A percentile compares a stretch with the other conserved stretches of the same genome.
phyloP scores from a whole-genome alignment of 2,797 vertebrate species.

The Bradypodion pumilum region DNA sequence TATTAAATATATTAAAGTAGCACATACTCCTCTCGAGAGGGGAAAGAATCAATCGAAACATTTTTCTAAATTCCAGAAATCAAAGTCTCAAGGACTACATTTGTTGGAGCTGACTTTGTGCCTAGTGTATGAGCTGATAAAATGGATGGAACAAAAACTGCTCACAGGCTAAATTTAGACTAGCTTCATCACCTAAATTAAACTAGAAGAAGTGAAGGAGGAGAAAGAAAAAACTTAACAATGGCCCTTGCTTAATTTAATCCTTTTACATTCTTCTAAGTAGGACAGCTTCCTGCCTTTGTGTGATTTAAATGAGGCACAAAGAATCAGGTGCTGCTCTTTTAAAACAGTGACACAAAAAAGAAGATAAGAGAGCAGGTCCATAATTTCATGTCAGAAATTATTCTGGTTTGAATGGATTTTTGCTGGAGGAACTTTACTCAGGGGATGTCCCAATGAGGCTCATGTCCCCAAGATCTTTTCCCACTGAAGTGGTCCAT shows the following conservation, averaged over 20 bases:
- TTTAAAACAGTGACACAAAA: conserved; percentile 33
- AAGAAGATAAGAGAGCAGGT: conserved; percentile 41
- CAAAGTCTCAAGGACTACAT: conserved; percentile 12
- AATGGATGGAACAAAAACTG: conserved; percentile 31
- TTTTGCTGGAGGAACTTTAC: too few species aligned
- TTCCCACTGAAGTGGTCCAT: too few species aligned
- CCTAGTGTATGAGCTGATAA: neutral
- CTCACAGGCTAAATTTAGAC: conserved; percentile 59
- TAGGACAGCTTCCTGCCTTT: conserved; percentile 35
- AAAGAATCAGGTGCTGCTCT: conserved; percentile 9
- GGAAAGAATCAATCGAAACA: neutral
- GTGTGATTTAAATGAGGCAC: conserved; percentile 29
- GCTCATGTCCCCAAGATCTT: too few species aligned
- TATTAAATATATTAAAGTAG: neutral
- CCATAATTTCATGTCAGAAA: too few species aligned
- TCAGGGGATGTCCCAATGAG: too few species aligned
- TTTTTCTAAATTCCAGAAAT: neutral
- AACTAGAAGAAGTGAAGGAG: conserved; percentile 18
- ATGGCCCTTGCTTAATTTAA: conserved; percentile 55
- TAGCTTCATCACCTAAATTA: conserved; percentile 47
- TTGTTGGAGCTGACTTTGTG: conserved; percentile 20
- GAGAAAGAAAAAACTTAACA: neutral
- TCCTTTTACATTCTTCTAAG: conserved; percentile 47
- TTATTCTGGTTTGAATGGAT: too few species aligned
- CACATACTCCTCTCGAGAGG: too few species aligned